Evolutionary conservation across 2,797 vertebrate species (phyloP), one percentile per base, ranked within the genome.

Genomic region (Halcyon badia): DNA sequence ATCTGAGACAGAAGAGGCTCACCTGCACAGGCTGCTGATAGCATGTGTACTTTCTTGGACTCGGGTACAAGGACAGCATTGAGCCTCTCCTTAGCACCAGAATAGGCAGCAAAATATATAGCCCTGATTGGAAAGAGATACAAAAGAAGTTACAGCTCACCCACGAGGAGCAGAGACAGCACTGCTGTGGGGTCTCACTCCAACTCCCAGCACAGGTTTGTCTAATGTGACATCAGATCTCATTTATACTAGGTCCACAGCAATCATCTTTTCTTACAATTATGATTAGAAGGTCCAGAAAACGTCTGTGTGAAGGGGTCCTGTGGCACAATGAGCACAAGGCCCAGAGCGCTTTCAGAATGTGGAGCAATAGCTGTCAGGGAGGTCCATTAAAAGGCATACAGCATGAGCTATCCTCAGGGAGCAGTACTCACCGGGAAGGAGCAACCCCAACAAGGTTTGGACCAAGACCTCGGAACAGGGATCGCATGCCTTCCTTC

Each of bases 91-190:
- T 98, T 98, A 75, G 71, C n/a, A 51, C 87, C 77, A 72, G 97
- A 97, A 93, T 97, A 98, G 60, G 94, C 82, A 91, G 97, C 97
- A 97, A 98, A 98, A 96, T 98, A 98, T 90, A 98, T 96, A 73
- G 97, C 97, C 62, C 97, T 98, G 57, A 21, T 90, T 80, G 81
- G 54, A 91, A 80, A 81, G 73, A 89, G 64, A 86, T 24, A 54
- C 48, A 83, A 19, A 54, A 44, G 24, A 79, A 10, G 64, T 94
- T 62, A 89, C 10, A 82, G 35, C 8, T 84, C 44, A 51, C 14
- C 24, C 51, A 1, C 5, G 25, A 92, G 41, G 16, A 72, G 49
- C 60, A 83, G 31, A n/a, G 25, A n/a, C 30, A 69, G 33, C 41
- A 60, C 22, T 89, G 56, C 33, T 65, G 13, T n/a, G 28, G 13